Evolutionary conservation across 2,113 vertebrate species (phyloP), one percentile per base, ranked within the genome.

Genomic region (Dryoscopus gambensis): DNA sequence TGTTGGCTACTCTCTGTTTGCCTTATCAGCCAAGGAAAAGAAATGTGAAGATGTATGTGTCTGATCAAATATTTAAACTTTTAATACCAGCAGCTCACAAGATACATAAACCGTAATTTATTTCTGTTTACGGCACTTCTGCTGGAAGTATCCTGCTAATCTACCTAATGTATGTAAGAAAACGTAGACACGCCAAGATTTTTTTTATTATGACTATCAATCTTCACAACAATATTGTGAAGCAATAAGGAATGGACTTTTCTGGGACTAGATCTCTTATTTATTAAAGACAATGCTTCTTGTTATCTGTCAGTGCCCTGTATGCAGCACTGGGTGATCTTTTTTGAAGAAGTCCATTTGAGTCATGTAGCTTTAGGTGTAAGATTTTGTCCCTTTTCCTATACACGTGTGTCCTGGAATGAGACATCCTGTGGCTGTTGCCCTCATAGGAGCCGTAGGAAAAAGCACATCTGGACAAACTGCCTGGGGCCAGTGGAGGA

Each of bases 61-160:
- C 50, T 87, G 85, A 94, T 96, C 59, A 97, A 96, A 95, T 95
- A 97, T 94, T 96, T 91, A 84, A 47, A 91, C 81, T 96, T 91
- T 70, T 90, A 96, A 95, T 86, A 47, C 56, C 59, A 93, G 75
- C 49, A 88, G 52, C 80, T 93, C 39, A 68, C 49, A 80, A 67
- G 80, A 84, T 49, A 50, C 44, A 87, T 70, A 94, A 94, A 89
- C 46, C 31, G 17, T 65, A 86, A 95, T 92, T 91, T 93, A 94
- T 83, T 82, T 69, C 46, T 95, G 84, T 96, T 97, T 93, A 68
- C 3, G 15, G 42, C 49, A 75, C 53, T 94, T 97, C 82, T 90
- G 60, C 87, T 95, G 87, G 37, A 94, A 96, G 68, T 69, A 80
- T 35, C 42, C 81, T 87, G n/a, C 50, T 97, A 93, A 96, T 97